Conservation (phyloP, 2,797 vertebrate genomes). For the Petrocephalus sullivani region DNA sequence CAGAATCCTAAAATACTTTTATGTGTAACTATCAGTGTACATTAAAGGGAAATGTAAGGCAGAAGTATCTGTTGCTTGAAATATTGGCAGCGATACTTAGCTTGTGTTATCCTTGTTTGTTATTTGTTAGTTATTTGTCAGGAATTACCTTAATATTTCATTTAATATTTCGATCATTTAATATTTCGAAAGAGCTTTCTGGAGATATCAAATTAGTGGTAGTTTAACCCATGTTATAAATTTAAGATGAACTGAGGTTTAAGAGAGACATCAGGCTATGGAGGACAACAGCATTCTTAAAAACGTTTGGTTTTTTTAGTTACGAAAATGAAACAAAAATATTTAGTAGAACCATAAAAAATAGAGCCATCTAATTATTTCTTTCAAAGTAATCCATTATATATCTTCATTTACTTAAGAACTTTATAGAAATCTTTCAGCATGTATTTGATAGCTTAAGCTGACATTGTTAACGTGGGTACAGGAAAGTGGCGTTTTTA, state of each 20-base stretch:
- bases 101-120: neutral
- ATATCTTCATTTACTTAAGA: conserved; percentile 28
- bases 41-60: neutral
- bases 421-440: conserved; percentile 42
- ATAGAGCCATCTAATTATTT: conserved; percentile 46
- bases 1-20: neutral
- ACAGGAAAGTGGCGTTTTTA: conserved; percentile 26
- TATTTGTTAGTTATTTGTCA: too few species aligned
- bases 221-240: neutral
- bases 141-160: too few species aligned
- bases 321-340: conserved; percentile 20
- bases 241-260: neutral
- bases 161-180: neutral
- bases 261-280: neutral
- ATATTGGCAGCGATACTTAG: neutral
- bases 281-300: neutral
- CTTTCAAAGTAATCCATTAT: conserved; percentile 40
- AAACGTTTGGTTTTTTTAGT: conserved; percentile 24
- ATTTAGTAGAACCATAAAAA: conserved; percentile 46
- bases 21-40: neutral
- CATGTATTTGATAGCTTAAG: conserved; percentile 22
- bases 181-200: neutral
- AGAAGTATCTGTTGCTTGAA: neutral
- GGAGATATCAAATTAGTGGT: neutral
- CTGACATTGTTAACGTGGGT: conserved; percentile 23